Evolutionary conservation across 2,888 invertebrate genomes (phyloP), one percentile per base, ranked within the genome.

Genomic region (Drosophila ezoana): DNA sequence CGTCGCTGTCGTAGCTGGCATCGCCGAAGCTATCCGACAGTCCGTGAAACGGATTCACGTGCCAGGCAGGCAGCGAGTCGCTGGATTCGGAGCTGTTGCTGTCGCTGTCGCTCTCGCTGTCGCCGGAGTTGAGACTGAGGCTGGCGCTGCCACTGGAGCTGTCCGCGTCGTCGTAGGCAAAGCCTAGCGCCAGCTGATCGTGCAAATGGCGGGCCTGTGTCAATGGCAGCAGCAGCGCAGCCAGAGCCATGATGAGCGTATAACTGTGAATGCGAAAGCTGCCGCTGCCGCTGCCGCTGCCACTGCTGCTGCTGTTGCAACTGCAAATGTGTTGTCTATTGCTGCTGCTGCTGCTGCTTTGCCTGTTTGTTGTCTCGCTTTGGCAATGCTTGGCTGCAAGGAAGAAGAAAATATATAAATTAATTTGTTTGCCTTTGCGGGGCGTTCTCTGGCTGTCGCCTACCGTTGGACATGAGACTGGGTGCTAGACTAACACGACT

Each of bases 141-240:
- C 28, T 28, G 23, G 45, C 20, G 8, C 44, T 59, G 28, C 4
- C 57, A 14, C 41, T 16, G 13, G 52, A 52, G 52, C 40, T 70
- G 58, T 33, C 49, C 1, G 62, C 60, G 43, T 82, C 77, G 1
- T 79, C 66, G 32, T 71, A 61, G 40, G 49, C 78, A 10, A 61
- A 58, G 37, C 62, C 63, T n/a, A 72, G n/a, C 1, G 72, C 58
- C 37, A 61, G 70, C 61, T 73, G 64, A 38, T 83, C 72, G 53
- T 64, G 79, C 62, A 87, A 38, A 40, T 82, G 86, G 32, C 84
- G 65, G 8, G 86, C 86, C 45, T 85, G 56, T 63, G 80, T 64
- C 23, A 62, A 9, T 1, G 78, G 66, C 62, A 79, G 41, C 49
- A 81, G 62, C 49, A 79, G 52, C 14, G 64, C 61, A 32, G 67